phyloP scores from a whole-genome alignment of 2,797 vertebrate species.

The Phrynocephalus vlangalii region DNA sequence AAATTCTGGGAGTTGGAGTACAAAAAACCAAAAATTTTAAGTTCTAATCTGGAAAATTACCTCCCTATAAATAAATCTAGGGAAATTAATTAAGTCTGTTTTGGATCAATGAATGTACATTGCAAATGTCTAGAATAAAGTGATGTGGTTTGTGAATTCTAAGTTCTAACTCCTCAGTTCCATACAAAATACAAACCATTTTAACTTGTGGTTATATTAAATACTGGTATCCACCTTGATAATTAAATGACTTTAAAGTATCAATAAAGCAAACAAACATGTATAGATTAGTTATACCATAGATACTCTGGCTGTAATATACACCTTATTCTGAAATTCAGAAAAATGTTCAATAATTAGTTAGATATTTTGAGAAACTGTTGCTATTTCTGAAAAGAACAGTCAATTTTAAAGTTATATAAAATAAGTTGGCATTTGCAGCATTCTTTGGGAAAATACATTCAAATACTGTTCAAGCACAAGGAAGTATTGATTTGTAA shows the following conservation, averaged over 20 bases:
- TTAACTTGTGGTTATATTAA: slow-evolving; percentile 40
- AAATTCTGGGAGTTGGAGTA: no score
- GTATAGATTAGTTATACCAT: not conserved
- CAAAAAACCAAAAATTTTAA: no score
- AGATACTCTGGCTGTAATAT: not conserved
- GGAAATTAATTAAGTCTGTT: slow-evolving; percentile 23
- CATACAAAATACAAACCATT: slow-evolving; percentile 35
- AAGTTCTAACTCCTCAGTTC: slow-evolving; percentile 39
- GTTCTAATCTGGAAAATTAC: not conserved
- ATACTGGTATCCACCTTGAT: not conserved
- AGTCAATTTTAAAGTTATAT: slow-evolving; percentile 31
- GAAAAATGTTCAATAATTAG: not conserved
- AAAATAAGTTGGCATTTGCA: slow-evolving; percentile 21
- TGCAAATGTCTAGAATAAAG: slow-evolving; percentile 18
- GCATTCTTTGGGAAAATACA: slow-evolving; percentile 25
- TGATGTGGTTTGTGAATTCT: slow-evolving; percentile 14
- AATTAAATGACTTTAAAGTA: slow-evolving; percentile 30
- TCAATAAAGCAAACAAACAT: slow-evolving; percentile 41
- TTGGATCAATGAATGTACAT: slow-evolving; percentile 9
- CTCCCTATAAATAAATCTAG: not conserved
- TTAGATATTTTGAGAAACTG: slow-evolving; percentile 37
- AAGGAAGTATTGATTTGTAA: slow-evolving; percentile 16
- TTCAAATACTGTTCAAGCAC: not conserved
- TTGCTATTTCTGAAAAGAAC: slow-evolving; percentile 41
- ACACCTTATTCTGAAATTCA: slow-evolving; percentile 12